Evolutionary conservation across 2,797 vertebrate genomes (phyloP).

Genomic region (Syngnathus rostellatus): DNA sequence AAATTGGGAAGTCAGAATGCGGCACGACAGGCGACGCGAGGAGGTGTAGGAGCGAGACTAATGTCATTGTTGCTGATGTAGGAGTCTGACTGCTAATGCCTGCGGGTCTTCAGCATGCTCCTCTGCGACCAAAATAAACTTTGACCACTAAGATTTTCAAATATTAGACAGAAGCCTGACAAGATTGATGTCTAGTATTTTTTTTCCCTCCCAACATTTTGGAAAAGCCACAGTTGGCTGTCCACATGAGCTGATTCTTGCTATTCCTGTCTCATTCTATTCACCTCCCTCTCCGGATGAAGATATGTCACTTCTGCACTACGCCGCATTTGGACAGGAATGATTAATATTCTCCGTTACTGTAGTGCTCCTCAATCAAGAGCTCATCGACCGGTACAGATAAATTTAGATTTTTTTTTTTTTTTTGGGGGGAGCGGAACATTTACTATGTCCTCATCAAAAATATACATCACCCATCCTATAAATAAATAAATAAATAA

Average conservation of each 20-base stretch:
- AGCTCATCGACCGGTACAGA: too few relatives aligned
- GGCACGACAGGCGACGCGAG: conserved; percentile 13
- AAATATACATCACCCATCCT: too few relatives aligned
- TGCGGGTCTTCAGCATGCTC: not conserved
- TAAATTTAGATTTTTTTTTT: too few relatives aligned
- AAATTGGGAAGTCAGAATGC: conserved; percentile 29
- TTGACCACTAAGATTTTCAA: not conserved
- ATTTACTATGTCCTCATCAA: too few relatives aligned
- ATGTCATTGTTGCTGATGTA: conserved; percentile 20
- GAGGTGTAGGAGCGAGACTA: conserved; percentile 35
- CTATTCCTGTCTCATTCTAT: conserved; percentile 1
- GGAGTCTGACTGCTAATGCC: not conserved
- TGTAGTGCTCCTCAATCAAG: not conserved
- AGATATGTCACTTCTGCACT: not conserved
- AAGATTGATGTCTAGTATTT: not conserved
- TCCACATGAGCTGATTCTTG: not conserved
- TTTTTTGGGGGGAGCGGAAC: too few relatives aligned
- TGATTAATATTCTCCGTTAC: not conserved
- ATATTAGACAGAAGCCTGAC: not conserved
- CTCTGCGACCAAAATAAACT: conserved; percentile 4
- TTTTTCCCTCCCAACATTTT: not conserved
- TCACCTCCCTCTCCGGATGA: not conserved
- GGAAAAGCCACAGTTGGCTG: not conserved
- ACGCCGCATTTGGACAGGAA: not conserved
- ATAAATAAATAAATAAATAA: too few relatives aligned